A percentile compares a stretch with the other conserved stretches of the same genome.
phyloP scores from a whole-genome alignment of 2,113 vertebrate genomes.

The Athene noctua region DNA sequence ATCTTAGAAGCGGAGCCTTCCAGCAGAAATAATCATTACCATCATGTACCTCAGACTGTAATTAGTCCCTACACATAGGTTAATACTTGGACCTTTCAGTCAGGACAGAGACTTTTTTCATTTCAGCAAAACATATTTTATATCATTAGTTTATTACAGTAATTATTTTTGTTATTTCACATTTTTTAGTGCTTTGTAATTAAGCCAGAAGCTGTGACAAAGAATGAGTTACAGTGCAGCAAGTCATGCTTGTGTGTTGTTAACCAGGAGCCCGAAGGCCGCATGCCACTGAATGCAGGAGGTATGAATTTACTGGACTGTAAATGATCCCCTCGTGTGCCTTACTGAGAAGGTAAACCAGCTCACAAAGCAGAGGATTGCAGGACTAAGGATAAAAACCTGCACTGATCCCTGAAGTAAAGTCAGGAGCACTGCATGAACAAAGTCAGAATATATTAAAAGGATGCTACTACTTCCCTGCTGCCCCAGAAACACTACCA shows the following conservation, averaged over 20 bases:
- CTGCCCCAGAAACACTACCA: neutral
- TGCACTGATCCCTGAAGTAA: neutral
- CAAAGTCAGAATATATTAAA: neutral
- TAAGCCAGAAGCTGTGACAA: constrained; percentile 6
- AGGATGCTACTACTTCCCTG: neutral
- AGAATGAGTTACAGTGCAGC: neutral
- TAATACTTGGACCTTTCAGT: neutral
- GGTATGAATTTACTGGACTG: constrained; percentile 22
- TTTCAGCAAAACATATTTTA: constrained; percentile 18
- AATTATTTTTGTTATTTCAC: constrained; percentile 50
- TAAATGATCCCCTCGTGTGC: constrained; percentile 21
- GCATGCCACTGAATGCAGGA: neutral
- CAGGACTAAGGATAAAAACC: neutral
- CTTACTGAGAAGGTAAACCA: constrained; percentile 11
- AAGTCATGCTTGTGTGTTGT: neutral
- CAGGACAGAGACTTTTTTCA: neutral
- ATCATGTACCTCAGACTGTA: neutral
- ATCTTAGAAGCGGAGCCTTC: neutral
- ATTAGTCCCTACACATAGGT: neutral
- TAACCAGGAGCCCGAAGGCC: neutral
- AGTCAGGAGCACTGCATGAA: neutral
- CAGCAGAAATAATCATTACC: neutral
- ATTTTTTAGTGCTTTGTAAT: constrained; percentile 46
- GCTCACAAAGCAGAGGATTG: constrained; percentile 1
- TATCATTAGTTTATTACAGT: constrained; percentile 19